These are phyloP conservation scores for Reticulitermes lucifugus DNA, from an alignment of 2,888 invertebrate genomes.

Conservation along the genomic window DNA sequence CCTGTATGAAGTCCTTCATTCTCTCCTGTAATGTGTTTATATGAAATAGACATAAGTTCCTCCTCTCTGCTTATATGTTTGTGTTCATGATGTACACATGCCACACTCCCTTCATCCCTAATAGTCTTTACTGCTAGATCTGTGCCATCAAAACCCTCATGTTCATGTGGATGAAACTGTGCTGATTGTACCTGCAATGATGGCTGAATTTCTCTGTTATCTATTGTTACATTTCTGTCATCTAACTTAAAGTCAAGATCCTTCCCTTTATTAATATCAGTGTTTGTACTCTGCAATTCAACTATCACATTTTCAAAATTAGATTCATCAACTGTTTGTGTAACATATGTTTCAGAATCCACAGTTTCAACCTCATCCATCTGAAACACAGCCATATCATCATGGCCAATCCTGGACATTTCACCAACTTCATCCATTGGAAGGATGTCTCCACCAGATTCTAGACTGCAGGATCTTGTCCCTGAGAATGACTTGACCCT, in stretches of 20 bases:
- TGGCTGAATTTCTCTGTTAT: not conserved
- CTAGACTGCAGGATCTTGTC: slow-evolving; percentile 76
- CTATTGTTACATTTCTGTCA: slow-evolving; percentile 6
- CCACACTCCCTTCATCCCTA: not conserved
- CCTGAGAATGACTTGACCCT: slow-evolving; percentile 43
- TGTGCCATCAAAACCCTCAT: not conserved
- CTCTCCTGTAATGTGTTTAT: not conserved
- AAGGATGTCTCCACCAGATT: slow-evolving; percentile 82
- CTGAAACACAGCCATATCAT: slow-evolving; percentile 75
- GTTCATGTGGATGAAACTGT: not conserved
- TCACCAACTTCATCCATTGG: slow-evolving; percentile 75
- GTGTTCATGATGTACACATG: not conserved
- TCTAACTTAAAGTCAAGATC: not conserved
- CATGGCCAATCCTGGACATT: slow-evolving; percentile 66
- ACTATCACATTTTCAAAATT: not conserved
- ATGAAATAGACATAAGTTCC: not conserved
- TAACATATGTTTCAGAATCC: not conserved
- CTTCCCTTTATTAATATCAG: slow-evolving; percentile 16
- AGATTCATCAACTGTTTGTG: not conserved
- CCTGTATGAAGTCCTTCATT: not conserved
- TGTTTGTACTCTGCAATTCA: slow-evolving; percentile 17
- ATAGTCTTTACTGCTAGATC: not conserved
- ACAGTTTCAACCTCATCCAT: slow-evolving; percentile 70
- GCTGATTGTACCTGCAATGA: slow-evolving; percentile 22
- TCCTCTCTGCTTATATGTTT: not conserved